Percentiles rank a stretch among this genome's conserved stretches.
Evolutionary conservation across 2,797 vertebrate genomes (phyloP).

Genomic region (Dendrocincla tyrannina): DNA sequence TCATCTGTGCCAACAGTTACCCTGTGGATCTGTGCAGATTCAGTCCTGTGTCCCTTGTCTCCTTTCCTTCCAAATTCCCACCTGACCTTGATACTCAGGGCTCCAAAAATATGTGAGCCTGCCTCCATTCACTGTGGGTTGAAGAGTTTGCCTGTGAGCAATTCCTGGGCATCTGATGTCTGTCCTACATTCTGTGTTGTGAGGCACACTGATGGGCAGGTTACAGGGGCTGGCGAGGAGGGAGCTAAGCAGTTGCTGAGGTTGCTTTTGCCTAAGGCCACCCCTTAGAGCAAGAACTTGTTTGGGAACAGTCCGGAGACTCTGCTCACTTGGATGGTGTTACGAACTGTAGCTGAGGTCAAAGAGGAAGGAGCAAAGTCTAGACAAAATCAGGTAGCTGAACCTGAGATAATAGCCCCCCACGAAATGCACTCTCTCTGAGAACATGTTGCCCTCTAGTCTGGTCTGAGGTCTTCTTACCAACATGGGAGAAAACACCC

Average conservation of each 20-base stretch:
- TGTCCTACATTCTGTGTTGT: background rate
- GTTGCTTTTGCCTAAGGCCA: background rate
- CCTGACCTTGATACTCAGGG: background rate
- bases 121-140: background rate
- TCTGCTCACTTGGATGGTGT: background rate
- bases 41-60: background rate
- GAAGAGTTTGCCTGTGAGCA: background rate
- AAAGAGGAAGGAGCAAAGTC: background rate
- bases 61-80: background rate
- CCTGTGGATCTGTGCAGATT: background rate
- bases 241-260: background rate
- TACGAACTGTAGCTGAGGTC: background rate
- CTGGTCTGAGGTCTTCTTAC: background rate
- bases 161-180: background rate
- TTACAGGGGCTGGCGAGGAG: fast-evolving
- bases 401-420: background rate
- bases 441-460: background rate
- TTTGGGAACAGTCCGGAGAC: background rate
- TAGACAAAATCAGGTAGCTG: background rate
- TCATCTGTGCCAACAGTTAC: background rate
- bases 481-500: fast-evolving
- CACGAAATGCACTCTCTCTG: fast-evolving
- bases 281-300: background rate
- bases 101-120: background rate
- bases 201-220: background rate